Base-by-base conservation (phyloP, 2,797 vertebrate genomes). In the Prunella strophiata region DNA sequence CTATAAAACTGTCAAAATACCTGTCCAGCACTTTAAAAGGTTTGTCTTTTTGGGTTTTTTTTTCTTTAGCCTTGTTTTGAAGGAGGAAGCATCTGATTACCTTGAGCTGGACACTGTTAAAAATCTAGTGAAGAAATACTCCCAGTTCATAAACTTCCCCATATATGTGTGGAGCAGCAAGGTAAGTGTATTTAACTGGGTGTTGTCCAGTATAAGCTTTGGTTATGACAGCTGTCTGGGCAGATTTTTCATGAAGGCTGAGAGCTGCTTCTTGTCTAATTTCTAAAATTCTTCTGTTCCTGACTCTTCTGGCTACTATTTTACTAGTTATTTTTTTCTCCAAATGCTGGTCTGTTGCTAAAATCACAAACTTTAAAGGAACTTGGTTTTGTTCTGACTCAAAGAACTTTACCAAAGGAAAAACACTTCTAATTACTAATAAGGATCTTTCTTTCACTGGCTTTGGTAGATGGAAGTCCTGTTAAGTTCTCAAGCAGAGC, bases 161-260 rank as follows among this genome's bases (percentile, higher is more conserved):
- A 99, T 99, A 91, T 99, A 99, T 6, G 98, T 99, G 32, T 99
- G 99, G 99, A 99, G 99, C 97, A 99, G 99, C 98, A 99, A 99
- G 99, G 99, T 99, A 94, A 98, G 89, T 82, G 20, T 23, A 5
- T 67, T 48, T 42, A 59, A 54, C 20, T 58, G 27, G 68, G 27
- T 0, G 0, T 7, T 58, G 27, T 32, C 12, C 4, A 11, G 3
- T 29, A 13, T 17, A 11, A 61, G 38, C 20, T 77, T 59, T n/a
- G 22, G 13, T 68, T 89, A 15, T 61, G 32, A 51, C 20, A 79
- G 36, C 6, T 63, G 4, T 8, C 19, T 62, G 42, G 14, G 27
- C 20, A 32, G 27, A 26, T 45, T 3, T 34, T 79, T 79, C 2
- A 8, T 55, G 50, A 83, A 75, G 30, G 30, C 27, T 65, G 16